Base-by-base conservation (phyloP, 2,888 invertebrate species). In the Drosophila atripex region DNA sequence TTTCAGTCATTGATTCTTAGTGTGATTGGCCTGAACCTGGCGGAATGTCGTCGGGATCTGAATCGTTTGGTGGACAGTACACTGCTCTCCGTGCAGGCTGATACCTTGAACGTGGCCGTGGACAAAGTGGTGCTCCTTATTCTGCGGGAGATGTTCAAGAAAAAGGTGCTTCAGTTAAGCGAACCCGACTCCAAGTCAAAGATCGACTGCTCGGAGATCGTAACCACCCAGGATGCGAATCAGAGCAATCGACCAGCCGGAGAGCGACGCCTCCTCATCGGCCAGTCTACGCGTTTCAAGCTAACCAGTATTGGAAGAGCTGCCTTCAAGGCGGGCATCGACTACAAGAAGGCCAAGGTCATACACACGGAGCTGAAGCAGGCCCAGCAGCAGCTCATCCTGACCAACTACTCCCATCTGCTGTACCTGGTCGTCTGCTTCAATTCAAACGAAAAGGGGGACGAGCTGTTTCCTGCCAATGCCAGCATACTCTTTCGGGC, bases 261-360 rank as follows among this genome's bases (percentile, higher is more conserved):
- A 6, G 83, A 82, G 30, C 88, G 90, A 0, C 87, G 88, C 1
- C 63, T 91, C 25, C 70, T 89, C n/a, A 80, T 91, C n/a, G 88
- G 90, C 8, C 91, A 87, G 56, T 89, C 93, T 38, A 93, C 93
- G 11, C 90, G 92, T 47, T 91, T 95, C 16, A 90, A 93, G 46
- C 93, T 95, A 35, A 95, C 94, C 75, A 92, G 92, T 73, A 91
- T 97, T 28, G 98, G 98, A 11, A 93, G 92, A 73, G 97, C 98
- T 2, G 95, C 97, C 25, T 96, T 97, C 80, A 96, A 95, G 93
- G 97, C 96, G n/a, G 95, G 95, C 63, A 94, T 99, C 74, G 96
- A 96, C 75, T 93, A 97, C 50, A 92, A 93, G 11, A 93, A 93
- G 51, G 96, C 97, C 0, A 93, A 94, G 76, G 93, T 93, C 73